Base-by-base conservation (phyloP, 1,140 invertebrate genomes). In the Gryon sp. region DNA sequence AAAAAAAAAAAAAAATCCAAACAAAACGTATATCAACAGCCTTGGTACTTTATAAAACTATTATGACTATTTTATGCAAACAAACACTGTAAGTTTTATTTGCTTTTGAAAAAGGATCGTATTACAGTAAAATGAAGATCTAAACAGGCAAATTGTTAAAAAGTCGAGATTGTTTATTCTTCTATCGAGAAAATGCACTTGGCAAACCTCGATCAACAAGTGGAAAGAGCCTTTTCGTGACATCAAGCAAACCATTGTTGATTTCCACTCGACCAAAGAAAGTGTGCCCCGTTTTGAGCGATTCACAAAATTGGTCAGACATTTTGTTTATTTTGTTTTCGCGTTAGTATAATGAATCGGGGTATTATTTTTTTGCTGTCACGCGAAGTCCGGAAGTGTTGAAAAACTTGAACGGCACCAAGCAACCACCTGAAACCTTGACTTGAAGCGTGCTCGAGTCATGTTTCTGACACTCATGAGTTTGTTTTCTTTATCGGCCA, bases 401-500 rank as follows among this genome's bases (percentile, higher is more conserved):
- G 50, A 75, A 68, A 62, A 53, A 62, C 30, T 40, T 15, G 14
- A 48, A 24, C 15, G n/a, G n/a, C n/a, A n/a, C n/a, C n/a, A n/a
- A n/a, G 32, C 30, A 36, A 65, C 20, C 62, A 75, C 72, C 72
- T 75, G 72, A 70, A 70, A 53, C 63, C 43, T 0, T 19, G 65
- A 30, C 43, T 0, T 19, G 65, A 30, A 66, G 59, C 74, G 74
- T 70, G 65, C 73, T 76, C 65, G 65, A 69, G 36, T 70, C 65
- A 9, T 59, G 59, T 76, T 70, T 76, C 65, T 43, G 55, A 60
- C 62, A 68, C 62, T 60, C 22, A 26, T 41, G 26, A 16, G 57
- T 76, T 75, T 69, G 59, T 76, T 76, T 76, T 60, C 55, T 59
- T 76, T 69, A 69, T 50, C 50, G 50, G 50, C 11, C 73, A 60